Percentiles rank a stretch among this genome's conserved stretches.
These are phyloP conservation scores for Frieseomelitta varia DNA, from an alignment of 1,140 invertebrate genomes.

Conservation along the genomic window DNA sequence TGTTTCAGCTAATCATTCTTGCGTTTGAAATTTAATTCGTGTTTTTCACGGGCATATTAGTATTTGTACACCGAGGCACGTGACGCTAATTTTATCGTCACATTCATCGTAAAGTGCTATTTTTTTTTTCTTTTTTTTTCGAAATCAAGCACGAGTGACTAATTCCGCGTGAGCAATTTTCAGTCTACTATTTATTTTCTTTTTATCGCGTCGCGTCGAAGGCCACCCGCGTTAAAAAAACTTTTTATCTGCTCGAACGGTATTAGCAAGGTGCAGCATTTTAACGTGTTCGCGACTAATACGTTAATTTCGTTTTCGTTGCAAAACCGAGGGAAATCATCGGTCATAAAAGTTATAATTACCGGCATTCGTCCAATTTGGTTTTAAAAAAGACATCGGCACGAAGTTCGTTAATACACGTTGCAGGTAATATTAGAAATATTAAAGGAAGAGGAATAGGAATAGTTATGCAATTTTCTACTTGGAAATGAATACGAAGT, in stretches of 20 bases:
- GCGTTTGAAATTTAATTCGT: background rate
- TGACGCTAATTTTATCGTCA: background rate
- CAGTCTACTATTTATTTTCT: conserved; percentile 8
- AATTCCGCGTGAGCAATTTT: background rate
- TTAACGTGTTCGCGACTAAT: background rate
- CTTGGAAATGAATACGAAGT: background rate
- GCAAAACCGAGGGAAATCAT: background rate
- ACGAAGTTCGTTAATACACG: too few species aligned
- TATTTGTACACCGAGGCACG: background rate
- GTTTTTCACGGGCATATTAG: background rate
- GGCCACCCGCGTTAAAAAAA: background rate
- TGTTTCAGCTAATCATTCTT: background rate
- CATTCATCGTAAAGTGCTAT: background rate
- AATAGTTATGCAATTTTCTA: background rate
- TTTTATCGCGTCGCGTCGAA: background rate
- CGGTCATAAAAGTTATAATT: background rate
- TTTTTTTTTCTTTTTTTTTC: background rate
- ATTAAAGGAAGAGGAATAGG: background rate
- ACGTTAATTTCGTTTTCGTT: background rate
- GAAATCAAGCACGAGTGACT: background rate
- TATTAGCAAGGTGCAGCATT: background rate
- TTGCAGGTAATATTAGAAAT: too few species aligned
- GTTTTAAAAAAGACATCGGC: background rate
- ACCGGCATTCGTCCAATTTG: background rate
- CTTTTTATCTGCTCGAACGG: background rate